These are phyloP conservation scores for Ursus arctos DNA, from an alignment of 2,113 vertebrate genomes.

Conservation along the genomic window DNA sequence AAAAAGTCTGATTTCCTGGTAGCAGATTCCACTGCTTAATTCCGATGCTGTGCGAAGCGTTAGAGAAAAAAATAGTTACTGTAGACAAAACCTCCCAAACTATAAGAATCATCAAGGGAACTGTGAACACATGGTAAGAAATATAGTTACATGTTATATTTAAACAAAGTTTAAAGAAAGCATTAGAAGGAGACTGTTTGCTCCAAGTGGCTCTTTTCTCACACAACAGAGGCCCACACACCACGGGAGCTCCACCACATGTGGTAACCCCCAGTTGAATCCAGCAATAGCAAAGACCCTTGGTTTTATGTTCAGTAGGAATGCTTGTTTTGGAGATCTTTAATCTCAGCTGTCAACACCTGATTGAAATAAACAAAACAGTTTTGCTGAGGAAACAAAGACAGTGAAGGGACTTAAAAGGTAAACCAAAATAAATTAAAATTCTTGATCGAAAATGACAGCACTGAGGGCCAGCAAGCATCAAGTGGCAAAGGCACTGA, in stretches of 20 bases:
- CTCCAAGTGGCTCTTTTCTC: not conserved
- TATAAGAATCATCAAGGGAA: not conserved
- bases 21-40: constrained; percentile 52
- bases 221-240: not conserved
- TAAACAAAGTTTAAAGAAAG: constrained; percentile 3
- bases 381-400: constrained; percentile 45
- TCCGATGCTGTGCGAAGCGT: not conserved
- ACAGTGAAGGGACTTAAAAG: not conserved
- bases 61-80: not conserved
- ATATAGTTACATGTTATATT: not conserved
- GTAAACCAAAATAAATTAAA: not conserved
- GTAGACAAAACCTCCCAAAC: not conserved
- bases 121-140: not conserved
- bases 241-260: not conserved
- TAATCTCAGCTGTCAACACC: constrained; percentile 49
- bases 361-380: constrained; percentile 24
- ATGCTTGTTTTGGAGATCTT: not conserved
- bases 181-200: not conserved
- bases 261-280: not conserved
- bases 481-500: not conserved
- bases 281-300: not conserved
- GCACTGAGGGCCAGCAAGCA: constrained; percentile 65
- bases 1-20: constrained; percentile 40
- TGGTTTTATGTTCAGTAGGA: not conserved
- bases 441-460: constrained; percentile 40